phyloP scores from a whole-genome alignment of 2,113 vertebrate species.

The Platichthys stellatus region DNA sequence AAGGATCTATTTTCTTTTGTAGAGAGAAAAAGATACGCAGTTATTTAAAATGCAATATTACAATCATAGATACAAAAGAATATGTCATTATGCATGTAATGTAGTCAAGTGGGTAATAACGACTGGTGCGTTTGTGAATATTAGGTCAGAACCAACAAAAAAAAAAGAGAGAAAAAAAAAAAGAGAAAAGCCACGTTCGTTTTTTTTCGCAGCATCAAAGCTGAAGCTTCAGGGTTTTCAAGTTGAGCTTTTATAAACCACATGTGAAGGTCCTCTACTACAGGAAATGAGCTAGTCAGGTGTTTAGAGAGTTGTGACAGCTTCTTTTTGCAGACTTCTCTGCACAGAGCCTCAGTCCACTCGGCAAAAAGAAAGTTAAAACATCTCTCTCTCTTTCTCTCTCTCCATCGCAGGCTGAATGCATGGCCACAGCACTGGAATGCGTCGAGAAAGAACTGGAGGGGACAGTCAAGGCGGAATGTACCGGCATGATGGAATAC shows the following conservation, averaged over 20 bases:
- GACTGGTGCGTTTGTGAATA: background rate
- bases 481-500: fast-evolving
- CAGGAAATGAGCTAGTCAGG: slow-evolving; percentile 68
- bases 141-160: background rate
- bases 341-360: slow-evolving; percentile 20
- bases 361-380: slow-evolving; percentile 18
- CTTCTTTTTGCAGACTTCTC: slow-evolving; percentile 15
- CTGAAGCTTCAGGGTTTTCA: slow-evolving; percentile 23
- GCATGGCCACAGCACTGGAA: slow-evolving; percentile 55
- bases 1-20: slow-evolving; percentile 28
- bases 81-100: background rate
- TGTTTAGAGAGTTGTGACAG: slow-evolving; percentile 41
- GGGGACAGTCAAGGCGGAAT: fast-evolving
- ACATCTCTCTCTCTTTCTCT: slow-evolving; percentile 16
- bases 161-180: no score
- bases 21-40: background rate
- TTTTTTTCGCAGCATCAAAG: slow-evolving; percentile 42
- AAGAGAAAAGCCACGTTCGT: slow-evolving; percentile 3
- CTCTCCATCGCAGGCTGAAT: slow-evolving; percentile 30
- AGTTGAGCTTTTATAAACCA: slow-evolving; percentile 60
- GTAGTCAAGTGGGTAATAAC: background rate
- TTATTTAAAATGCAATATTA: background rate
- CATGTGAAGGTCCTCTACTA: slow-evolving; percentile 69
- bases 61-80: background rate
- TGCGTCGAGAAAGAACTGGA: slow-evolving; percentile 63